phyloP scores from a whole-genome alignment of 2,797 vertebrate genomes.

The Pipistrellus nathusii region DNA sequence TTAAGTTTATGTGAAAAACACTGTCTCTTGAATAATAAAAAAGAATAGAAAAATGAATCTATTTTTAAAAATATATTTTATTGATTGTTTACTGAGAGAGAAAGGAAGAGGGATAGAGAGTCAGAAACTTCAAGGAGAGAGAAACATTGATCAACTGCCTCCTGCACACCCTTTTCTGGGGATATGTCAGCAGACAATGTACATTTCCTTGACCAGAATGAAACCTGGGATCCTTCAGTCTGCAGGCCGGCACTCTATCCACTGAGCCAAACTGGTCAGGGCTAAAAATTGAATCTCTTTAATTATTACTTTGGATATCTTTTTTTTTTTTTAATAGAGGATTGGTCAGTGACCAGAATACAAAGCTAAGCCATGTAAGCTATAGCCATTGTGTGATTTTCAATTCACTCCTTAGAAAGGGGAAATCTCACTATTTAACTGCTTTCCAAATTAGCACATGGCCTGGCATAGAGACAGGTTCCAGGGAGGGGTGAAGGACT shows the following conservation, averaged over 20 bases:
- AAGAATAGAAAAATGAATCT: constrained; percentile 38
- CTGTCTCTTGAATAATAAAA: constrained; percentile 59
- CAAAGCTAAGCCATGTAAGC: constrained; percentile 43
- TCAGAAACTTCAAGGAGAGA: no score
- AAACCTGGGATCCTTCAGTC: no score
- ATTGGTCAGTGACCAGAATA: constrained; percentile 25
- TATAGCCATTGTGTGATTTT: background rate
- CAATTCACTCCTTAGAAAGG: constrained; percentile 35
- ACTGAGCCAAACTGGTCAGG: no score
- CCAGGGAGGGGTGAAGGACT: background rate
- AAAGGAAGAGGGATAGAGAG: no score
- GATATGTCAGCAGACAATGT: no score
- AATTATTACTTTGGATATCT: constrained; percentile 34
- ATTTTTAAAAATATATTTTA: background rate
- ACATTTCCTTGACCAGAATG: no score
- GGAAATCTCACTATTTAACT: constrained; percentile 22
- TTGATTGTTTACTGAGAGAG: no score
- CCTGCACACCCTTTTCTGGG: no score
- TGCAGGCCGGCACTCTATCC: no score
- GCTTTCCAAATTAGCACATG: background rate
- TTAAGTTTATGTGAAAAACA: constrained; percentile 24
- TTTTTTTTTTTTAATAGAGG: constrained; percentile 13
- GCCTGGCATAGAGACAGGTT: background rate
- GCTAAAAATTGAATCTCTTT: constrained; percentile 41
- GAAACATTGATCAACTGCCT: no score